Evolutionary conservation across 2,113 vertebrate genomes (phyloP).

Genomic region (Benitochromis conjunctus): DNA sequence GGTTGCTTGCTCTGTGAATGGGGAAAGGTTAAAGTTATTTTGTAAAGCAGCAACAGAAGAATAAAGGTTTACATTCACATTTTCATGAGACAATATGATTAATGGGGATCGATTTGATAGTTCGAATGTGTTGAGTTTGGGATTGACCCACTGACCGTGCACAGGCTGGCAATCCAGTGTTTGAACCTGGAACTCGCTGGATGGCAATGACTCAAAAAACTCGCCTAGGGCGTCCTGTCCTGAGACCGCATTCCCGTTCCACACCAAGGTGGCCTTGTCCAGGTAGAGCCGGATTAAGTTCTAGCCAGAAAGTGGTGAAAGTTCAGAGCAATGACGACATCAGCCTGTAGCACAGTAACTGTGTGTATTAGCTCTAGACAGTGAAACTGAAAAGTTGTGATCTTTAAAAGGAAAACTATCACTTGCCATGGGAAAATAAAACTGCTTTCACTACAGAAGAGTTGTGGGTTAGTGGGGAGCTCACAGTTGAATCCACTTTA

Average conservation of each 20-base stretch:
- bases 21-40: not conserved
- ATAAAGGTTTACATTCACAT: not conserved
- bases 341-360: not conserved
- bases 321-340: not conserved
- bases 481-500: not conserved
- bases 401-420: not conserved
- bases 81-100: not conserved
- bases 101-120: not conserved
- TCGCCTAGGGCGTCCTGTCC: slow-evolving; percentile 88
- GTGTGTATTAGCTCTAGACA: not conserved
- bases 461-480: not conserved
- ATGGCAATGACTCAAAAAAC: slow-evolving; percentile 95
- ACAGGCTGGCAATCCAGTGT: slow-evolving; percentile 95
- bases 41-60: not conserved
- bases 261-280: slow-evolving; percentile 91
- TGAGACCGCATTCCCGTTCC: slow-evolving; percentile 93
- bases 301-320: slow-evolving; percentile 40
- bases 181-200: slow-evolving; percentile 91
- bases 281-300: slow-evolving; percentile 88
- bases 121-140: not conserved
- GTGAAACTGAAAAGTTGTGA: not conserved
- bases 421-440: not conserved
- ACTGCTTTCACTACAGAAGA: not conserved
- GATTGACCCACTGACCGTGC: slow-evolving; percentile 75
- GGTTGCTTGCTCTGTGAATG: slow-evolving; percentile 86